These are phyloP conservation scores for Platycheirus rosarum DNA, from an alignment of 2,888 invertebrate species.

Conservation along the genomic window DNA sequence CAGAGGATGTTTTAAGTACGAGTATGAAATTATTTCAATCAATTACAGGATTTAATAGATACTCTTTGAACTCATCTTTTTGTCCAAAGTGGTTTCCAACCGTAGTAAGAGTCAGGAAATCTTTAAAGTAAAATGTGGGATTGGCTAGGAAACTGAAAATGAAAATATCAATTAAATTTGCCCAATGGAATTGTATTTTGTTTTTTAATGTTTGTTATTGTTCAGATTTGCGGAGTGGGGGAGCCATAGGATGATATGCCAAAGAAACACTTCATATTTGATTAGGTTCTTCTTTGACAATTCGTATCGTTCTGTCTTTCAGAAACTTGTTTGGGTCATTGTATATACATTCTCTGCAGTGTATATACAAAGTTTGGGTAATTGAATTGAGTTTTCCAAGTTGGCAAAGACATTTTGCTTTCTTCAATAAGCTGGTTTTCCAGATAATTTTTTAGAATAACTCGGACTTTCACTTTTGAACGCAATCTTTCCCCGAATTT, in stretches of 20 bases:
- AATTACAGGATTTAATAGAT: constrained; percentile 66
- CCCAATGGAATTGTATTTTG: too few species aligned
- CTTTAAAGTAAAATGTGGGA: too few species aligned
- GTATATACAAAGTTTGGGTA: too few species aligned
- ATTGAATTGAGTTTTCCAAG: constrained; percentile 9
- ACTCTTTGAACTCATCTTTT: constrained; percentile 23
- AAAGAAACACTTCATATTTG: constrained; percentile 2
- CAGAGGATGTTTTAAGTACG: constrained; percentile 48
- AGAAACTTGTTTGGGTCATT: too few species aligned
- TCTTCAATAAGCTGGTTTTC: too few species aligned
- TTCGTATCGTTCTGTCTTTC: constrained; percentile 12
- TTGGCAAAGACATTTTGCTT: neutral
- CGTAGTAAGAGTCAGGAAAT: too few species aligned
- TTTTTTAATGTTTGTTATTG: too few species aligned
- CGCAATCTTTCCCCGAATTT: neutral
- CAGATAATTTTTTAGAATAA: neutral
- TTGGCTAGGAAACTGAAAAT: neutral
- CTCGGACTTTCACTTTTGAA: constrained; percentile 9
- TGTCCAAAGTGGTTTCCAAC: constrained; percentile 30
- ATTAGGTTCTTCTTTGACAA: constrained; percentile 14
- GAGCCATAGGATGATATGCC: neutral
- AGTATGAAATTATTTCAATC: constrained; percentile 62
- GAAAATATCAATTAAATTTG: constrained; percentile 11
- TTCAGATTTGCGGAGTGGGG: too few species aligned
- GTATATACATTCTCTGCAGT: too few species aligned